A percentile compares a stretch with the other conserved stretches of the same genome.
Evolutionary conservation across 2,888 invertebrate species (phyloP).

Genomic region (Ochropleura leucogaster): DNA sequence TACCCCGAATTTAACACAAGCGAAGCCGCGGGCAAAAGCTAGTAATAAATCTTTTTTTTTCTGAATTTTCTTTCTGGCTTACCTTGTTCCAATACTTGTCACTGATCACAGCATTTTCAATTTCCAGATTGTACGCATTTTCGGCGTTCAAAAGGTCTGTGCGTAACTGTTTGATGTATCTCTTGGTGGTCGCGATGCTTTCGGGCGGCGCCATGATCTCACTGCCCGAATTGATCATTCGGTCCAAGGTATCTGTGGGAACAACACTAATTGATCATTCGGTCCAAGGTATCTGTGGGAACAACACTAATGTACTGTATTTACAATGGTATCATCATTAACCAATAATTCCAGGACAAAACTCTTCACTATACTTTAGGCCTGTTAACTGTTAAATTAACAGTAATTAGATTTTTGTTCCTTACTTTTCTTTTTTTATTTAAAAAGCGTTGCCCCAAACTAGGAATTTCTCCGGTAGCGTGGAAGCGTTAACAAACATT

Average conservation of each 20-base stretch:
- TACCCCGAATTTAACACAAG: too few relatives aligned
- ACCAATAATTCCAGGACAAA: neutral
- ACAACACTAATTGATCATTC: constrained; percentile 81
- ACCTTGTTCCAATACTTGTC: constrained; percentile 96
- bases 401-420: too few relatives aligned
- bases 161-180: constrained; percentile 89
- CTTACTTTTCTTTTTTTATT: too few relatives aligned
- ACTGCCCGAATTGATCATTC: constrained; percentile 78
- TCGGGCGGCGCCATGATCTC: constrained; percentile 82
- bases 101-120: constrained; percentile 91
- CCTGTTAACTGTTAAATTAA: too few relatives aligned
- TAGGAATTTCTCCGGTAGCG: too few relatives aligned
- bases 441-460: too few relatives aligned
- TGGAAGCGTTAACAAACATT: too few relatives aligned
- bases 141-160: constrained; percentile 91
- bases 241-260: constrained; percentile 80
- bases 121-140: constrained; percentile 89
- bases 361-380: too few relatives aligned
- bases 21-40: too few relatives aligned
- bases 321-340: neutral
- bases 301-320: neutral
- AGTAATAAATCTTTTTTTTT: too few relatives aligned
- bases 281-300: constrained; percentile 80
- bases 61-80: neutral
- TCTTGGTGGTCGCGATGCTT: constrained; percentile 87